Percentiles rank a stretch among this genome's conserved stretches.
These are phyloP conservation scores for Orthonevra nobilis DNA, from an alignment of 2,888 invertebrate genomes.

Conservation along the genomic window DNA sequence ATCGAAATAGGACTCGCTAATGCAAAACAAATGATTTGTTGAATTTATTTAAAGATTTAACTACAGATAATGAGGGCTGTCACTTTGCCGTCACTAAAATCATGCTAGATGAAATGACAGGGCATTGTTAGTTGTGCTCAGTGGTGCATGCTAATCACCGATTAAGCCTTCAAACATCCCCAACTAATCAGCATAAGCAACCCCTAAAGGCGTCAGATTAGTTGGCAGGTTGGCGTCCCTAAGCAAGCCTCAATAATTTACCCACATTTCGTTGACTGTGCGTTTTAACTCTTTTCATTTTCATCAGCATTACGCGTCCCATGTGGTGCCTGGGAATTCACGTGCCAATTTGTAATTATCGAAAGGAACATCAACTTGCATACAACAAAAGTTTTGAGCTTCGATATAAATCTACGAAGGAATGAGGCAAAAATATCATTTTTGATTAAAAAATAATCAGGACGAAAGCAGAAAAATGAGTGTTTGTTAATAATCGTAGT, in stretches of 20 bases:
- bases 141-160: conserved; percentile 24
- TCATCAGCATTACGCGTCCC: conserved; percentile 36
- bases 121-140: not conserved
- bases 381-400: conserved; percentile 31
- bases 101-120: not conserved
- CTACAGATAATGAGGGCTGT: not conserved
- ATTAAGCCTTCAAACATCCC: conserved; percentile 6
- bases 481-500: conserved; percentile 29
- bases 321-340: conserved; percentile 42
- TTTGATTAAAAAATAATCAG: conserved; percentile 32
- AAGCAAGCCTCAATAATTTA: conserved; percentile 49
- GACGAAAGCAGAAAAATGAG: conserved; percentile 1
- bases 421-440: conserved; percentile 29
- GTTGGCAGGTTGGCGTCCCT: conserved; percentile 15
- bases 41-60: not conserved
- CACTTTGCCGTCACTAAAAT: not conserved
- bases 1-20: too few relatives aligned
- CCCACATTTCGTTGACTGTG: conserved; percentile 43
- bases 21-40: not conserved
- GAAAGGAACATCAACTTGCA: conserved; percentile 16
- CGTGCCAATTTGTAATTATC: conserved; percentile 66
- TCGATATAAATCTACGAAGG: conserved; percentile 13
- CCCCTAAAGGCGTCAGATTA: not conserved
- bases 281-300: conserved; percentile 47
- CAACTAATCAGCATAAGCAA: conserved; percentile 8